Conservation (phyloP, 2,113 vertebrate genomes). For the Ailurus styani region DNA sequence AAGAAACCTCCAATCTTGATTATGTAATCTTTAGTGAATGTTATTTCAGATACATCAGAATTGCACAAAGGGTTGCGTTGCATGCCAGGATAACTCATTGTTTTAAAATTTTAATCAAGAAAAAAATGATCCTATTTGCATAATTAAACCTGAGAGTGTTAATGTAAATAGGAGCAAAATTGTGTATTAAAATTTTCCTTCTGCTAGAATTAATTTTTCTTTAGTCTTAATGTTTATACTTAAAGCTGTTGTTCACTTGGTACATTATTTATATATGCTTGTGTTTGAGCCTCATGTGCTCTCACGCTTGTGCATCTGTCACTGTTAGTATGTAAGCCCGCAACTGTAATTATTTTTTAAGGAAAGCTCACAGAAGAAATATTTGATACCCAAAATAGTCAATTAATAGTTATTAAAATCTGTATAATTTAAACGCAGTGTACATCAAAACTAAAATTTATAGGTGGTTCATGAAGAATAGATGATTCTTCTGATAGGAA, state of each 20-base stretch:
- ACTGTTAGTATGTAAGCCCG: background rate
- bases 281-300: background rate
- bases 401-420: background rate
- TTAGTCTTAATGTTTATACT: background rate
- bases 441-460: background rate
- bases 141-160: background rate
- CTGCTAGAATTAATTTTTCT: background rate
- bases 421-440: background rate
- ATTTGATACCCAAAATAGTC: background rate
- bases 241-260: background rate
- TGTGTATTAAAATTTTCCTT: background rate
- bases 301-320: background rate
- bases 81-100: background rate
- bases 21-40: background rate
- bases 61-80: background rate
- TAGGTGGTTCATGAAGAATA: background rate
- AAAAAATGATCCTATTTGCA: background rate
- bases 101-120: constrained; percentile 8
- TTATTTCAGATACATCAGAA: background rate
- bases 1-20: background rate
- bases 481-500: background rate
- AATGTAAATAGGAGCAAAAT: constrained; percentile 8
- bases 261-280: background rate
- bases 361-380: constrained; percentile 11
- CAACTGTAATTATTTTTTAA: background rate